phyloP scores from a whole-genome alignment of 2,888 invertebrate species.

The Nowickia ferox region DNA sequence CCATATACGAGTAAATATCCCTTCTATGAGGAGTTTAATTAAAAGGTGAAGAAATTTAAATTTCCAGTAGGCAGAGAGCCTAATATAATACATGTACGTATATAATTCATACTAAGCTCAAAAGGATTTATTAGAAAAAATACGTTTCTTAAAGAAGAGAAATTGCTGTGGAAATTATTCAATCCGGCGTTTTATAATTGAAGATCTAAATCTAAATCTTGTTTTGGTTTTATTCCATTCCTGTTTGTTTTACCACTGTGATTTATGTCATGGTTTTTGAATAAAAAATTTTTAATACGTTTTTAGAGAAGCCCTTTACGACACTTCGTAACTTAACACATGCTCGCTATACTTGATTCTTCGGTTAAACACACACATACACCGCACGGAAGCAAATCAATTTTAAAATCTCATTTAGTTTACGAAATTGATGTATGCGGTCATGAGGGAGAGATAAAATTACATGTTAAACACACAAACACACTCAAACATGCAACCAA shows the following conservation, averaged over 20 bases:
- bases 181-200: constrained; percentile 24
- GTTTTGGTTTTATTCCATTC: constrained; percentile 25
- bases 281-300: constrained; percentile 53
- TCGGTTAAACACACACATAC: constrained; percentile 29
- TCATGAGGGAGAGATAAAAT: constrained; percentile 59
- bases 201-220: constrained; percentile 15
- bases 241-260: constrained; percentile 54
- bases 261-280: constrained; percentile 59
- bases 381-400: constrained; percentile 77
- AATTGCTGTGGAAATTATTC: constrained; percentile 23
- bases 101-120: constrained; percentile 12
- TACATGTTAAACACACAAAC: constrained; percentile 9
- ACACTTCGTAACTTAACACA: constrained; percentile 19
- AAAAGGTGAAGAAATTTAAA: too few species aligned
- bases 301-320: constrained; percentile 4
- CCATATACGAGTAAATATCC: too few species aligned
- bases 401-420: constrained; percentile 81
- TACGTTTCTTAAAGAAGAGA: not conserved
- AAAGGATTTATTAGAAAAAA: constrained; percentile 13
- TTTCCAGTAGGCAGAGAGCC: not conserved
- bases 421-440: constrained; percentile 72
- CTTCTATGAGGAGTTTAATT: too few species aligned
- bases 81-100: not conserved
- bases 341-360: constrained; percentile 13
- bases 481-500: not conserved